phyloP scores from a whole-genome alignment of 2,797 vertebrate genomes.

The Gambusia yucatana region DNA sequence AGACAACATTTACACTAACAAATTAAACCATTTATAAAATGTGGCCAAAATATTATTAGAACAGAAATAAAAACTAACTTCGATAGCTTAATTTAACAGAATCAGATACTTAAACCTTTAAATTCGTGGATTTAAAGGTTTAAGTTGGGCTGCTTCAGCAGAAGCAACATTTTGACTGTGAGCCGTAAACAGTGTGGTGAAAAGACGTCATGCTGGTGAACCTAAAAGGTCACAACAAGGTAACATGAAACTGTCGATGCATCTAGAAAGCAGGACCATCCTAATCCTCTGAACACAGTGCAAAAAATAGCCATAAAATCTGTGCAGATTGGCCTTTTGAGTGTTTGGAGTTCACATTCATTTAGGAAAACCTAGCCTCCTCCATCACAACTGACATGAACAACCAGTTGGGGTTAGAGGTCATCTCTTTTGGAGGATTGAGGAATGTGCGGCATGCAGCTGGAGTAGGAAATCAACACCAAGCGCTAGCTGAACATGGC shows the following conservation, averaged over 20 bases:
- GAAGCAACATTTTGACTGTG: constrained; percentile 65
- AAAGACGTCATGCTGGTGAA: constrained; percentile 71
- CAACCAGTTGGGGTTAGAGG: constrained; percentile 65
- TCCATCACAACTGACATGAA: constrained; percentile 53
- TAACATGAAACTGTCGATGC: constrained; percentile 55
- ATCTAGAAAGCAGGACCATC: constrained; percentile 27
- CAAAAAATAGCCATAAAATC: not conserved
- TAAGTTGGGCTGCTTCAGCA: constrained; percentile 68
- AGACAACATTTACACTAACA: constrained; percentile 6
- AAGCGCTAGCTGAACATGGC: constrained; percentile 38
- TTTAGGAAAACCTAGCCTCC: constrained; percentile 53
- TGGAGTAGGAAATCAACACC: constrained; percentile 59
- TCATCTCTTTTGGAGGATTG: constrained; percentile 51
- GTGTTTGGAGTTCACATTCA: constrained; percentile 53
- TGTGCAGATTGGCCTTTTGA: constrained; percentile 13
- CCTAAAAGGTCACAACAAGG: constrained; percentile 64
- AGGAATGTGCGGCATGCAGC: constrained; percentile 66
- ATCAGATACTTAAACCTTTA: constrained; percentile 13
- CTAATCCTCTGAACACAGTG: constrained; percentile 15
- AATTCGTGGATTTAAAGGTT: constrained; percentile 65
- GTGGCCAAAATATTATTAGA: constrained; percentile 3
- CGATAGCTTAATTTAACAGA: constrained; percentile 42
- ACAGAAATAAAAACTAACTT: constrained; percentile 26
- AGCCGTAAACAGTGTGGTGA: constrained; percentile 53
- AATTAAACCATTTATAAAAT: not conserved